Evolutionary conservation across 2,888 invertebrate species (phyloP).

Genomic region (Diabrotica balteata): DNA sequence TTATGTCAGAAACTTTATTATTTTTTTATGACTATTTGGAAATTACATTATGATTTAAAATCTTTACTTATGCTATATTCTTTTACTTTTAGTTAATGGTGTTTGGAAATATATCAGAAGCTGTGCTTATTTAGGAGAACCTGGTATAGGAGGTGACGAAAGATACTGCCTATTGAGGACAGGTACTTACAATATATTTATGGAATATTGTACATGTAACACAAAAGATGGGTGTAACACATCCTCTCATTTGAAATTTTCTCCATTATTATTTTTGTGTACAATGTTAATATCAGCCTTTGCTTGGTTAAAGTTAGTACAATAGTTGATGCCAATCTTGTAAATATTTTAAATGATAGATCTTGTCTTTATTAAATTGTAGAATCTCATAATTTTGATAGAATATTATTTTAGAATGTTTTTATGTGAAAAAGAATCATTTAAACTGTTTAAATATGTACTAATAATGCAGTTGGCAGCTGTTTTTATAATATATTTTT

Average conservation of each 20-base stretch:
- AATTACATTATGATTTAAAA: too few relatives aligned
- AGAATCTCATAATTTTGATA: too few relatives aligned
- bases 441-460: too few relatives aligned
- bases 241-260: conserved; percentile 38
- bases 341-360: conserved; percentile 5
- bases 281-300: conserved; percentile 26
- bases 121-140: conserved; percentile 90
- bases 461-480: too few relatives aligned
- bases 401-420: too few relatives aligned
- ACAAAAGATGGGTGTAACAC: conserved; percentile 91
- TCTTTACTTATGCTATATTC: not conserved
- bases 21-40: too few relatives aligned
- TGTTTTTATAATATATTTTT: too few relatives aligned
- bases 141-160: conserved; percentile 89
- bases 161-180: conserved; percentile 89
- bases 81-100: conserved; percentile 71
- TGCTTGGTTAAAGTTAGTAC: conserved; percentile 24
- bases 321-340: conserved; percentile 12
- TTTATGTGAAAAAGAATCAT: too few relatives aligned
- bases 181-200: conserved; percentile 91
- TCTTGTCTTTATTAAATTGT: too few relatives aligned
- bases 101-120: conserved; percentile 88
- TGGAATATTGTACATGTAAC: conserved; percentile 92
- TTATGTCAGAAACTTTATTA: too few relatives aligned
- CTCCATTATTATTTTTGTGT: conserved; percentile 30